phyloP scores from a whole-genome alignment of 2,797 vertebrate genomes.

The Pogonophryne albipinna region DNA sequence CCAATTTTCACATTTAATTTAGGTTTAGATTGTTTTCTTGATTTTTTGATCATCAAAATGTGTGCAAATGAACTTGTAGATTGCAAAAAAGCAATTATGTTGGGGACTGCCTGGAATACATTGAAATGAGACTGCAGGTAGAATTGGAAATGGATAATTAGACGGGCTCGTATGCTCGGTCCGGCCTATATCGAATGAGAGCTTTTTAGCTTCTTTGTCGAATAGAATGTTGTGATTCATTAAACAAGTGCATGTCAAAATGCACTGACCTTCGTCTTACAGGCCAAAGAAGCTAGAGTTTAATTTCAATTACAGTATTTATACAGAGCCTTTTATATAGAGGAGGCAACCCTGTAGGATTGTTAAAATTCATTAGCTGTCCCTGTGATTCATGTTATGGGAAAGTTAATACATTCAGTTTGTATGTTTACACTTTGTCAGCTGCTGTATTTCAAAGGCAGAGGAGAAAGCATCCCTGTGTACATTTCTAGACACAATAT shows the following conservation, averaged over 20 bases:
- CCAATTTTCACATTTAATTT: conserved; percentile 88
- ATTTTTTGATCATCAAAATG: conserved; percentile 86
- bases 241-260: conserved; percentile 53
- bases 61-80: conserved; percentile 82
- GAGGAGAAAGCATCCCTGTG: conserved; percentile 12
- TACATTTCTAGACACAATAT: conserved; percentile 28
- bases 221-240: conserved; percentile 55
- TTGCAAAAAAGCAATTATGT: conserved; percentile 83
- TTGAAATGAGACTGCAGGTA: conserved; percentile 78
- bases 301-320: conserved; percentile 40
- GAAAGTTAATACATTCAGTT: conserved; percentile 25
- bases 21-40: conserved; percentile 83
- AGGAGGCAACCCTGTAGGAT: not conserved
- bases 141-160: conserved; percentile 79
- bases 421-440: conserved; percentile 17
- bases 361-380: conserved; percentile 1
- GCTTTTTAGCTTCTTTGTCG: conserved; percentile 39
- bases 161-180: conserved; percentile 48
- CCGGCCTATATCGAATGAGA: conserved; percentile 46
- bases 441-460: conserved; percentile 19
- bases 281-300: conserved; percentile 34
- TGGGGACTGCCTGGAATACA: conserved; percentile 65
- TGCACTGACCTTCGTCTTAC: conserved; percentile 33
- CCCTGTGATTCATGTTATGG: conserved; percentile 14
- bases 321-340: not conserved